Conservation (phyloP, 2,113 vertebrate genomes). For the Dendrocopos noguchii region DNA sequence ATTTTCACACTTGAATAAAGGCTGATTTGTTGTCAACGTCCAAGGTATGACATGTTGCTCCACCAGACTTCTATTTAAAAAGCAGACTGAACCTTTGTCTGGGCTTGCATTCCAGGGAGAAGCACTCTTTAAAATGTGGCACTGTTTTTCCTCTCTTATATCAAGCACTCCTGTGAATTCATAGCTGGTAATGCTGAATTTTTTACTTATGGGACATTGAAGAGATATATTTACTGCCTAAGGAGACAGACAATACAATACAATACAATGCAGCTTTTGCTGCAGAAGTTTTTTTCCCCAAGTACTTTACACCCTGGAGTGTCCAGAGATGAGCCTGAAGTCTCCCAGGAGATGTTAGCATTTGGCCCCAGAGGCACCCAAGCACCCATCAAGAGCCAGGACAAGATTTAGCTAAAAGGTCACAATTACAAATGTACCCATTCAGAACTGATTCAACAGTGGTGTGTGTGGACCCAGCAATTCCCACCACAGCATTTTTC, state of each 20-base stretch:
- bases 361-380: not conserved
- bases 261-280: not conserved
- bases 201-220: not conserved
- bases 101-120: not conserved
- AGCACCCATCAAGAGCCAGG: not conserved
- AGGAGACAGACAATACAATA: not conserved
- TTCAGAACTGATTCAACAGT: not conserved
- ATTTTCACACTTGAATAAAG: slow-evolving; percentile 62
- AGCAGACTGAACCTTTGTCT: not conserved
- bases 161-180: not conserved
- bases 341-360: not conserved
- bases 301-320: not conserved
- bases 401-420: fast-evolving
- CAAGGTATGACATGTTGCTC: not conserved
- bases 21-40: slow-evolving; percentile 35
- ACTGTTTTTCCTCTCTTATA: not conserved
- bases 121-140: not conserved
- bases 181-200: not conserved
- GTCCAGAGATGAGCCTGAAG: not conserved
- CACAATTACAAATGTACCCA: fast-evolving
- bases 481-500: fast-evolving
- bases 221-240: not conserved
- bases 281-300: not conserved
- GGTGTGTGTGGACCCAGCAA: fast-evolving
- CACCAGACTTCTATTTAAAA: not conserved